Percentiles rank a stretch among this genome's conserved stretches.
These are phyloP conservation scores for Centroberyx gerrardi DNA, from an alignment of 2,797 vertebrate genomes.

Conservation along the genomic window DNA sequence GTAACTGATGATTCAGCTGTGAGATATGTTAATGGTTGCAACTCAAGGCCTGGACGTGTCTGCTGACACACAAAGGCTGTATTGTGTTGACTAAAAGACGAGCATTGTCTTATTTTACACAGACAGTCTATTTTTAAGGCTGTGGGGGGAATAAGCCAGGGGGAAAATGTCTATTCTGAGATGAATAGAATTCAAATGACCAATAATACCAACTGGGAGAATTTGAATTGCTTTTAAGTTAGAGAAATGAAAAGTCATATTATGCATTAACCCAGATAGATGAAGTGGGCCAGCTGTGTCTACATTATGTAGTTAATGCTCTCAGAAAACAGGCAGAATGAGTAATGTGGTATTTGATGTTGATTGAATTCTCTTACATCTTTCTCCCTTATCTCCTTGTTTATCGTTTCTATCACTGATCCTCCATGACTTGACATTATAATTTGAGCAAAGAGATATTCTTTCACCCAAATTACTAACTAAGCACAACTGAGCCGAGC, in stretches of 20 bases:
- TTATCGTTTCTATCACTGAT: slow-evolving; percentile 6
- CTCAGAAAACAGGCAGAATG: slow-evolving; percentile 37
- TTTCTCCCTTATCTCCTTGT: slow-evolving; percentile 20
- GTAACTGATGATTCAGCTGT: slow-evolving; percentile 77
- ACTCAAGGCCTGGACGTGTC: slow-evolving; percentile 67
- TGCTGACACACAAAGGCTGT: slow-evolving; percentile 70
- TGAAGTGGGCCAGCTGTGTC: slow-evolving; percentile 25
- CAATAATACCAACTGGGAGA: slow-evolving; percentile 29
- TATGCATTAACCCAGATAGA: slow-evolving; percentile 63
- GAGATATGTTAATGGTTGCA: slow-evolving; percentile 77
- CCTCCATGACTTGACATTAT: not conserved
- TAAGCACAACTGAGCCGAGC: not conserved
- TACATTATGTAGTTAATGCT: slow-evolving; percentile 14
- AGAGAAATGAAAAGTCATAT: slow-evolving; percentile 55
- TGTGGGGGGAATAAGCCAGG: slow-evolving; percentile 10
- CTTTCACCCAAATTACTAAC: not conserved
- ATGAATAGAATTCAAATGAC: slow-evolving; percentile 48
- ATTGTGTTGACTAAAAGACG: slow-evolving; percentile 68
- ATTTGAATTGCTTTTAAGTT: slow-evolving; percentile 44
- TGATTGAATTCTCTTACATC: slow-evolving; percentile 11
- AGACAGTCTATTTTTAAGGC: slow-evolving; percentile 73
- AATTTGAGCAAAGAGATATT: slow-evolving; percentile 10
- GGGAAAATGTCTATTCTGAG: slow-evolving; percentile 62
- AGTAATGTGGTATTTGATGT: slow-evolving; percentile 19
- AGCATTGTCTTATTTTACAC: slow-evolving; percentile 72